Conservation (phyloP, 2,797 vertebrate species). For the Diplodus sargus region DNA sequence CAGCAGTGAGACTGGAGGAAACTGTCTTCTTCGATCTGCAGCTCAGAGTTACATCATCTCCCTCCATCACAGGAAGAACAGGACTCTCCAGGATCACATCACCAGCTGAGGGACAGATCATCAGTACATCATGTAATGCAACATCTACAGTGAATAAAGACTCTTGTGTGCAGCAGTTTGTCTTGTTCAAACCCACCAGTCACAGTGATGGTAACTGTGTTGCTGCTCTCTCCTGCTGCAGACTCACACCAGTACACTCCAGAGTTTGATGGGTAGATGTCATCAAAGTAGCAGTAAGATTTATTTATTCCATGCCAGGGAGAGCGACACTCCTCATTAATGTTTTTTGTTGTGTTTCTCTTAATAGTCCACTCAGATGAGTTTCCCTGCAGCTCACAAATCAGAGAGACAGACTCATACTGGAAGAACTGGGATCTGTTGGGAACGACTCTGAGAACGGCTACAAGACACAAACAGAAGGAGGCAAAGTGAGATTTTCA, state of each 20-base stretch:
- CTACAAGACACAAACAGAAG: slow-evolving; percentile 38
- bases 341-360: accelerated
- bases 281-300: accelerated
- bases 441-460: slow-evolving; percentile 5
- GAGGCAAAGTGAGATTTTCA: no score
- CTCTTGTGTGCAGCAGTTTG: background rate
- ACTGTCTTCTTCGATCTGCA: accelerated
- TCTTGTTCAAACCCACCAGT: slow-evolving; percentile 4
- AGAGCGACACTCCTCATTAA: accelerated
- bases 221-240: background rate
- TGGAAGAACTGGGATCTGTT: slow-evolving; percentile 60
- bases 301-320: accelerated
- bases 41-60: slow-evolving; percentile 7
- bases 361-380: background rate
- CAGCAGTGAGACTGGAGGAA: accelerated
- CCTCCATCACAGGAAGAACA: background rate
- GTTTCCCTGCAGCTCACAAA: background rate
- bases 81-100: slow-evolving; percentile 52
- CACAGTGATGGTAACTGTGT: accelerated
- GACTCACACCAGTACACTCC: slow-evolving; percentile 62
- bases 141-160: no score
- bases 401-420: background rate
- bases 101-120: slow-evolving; percentile 12
- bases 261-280: background rate
- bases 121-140: no score